These are phyloP conservation scores for Acrossocheilus fasciatus DNA, from an alignment of 2,797 vertebrate species.

Conservation along the genomic window DNA sequence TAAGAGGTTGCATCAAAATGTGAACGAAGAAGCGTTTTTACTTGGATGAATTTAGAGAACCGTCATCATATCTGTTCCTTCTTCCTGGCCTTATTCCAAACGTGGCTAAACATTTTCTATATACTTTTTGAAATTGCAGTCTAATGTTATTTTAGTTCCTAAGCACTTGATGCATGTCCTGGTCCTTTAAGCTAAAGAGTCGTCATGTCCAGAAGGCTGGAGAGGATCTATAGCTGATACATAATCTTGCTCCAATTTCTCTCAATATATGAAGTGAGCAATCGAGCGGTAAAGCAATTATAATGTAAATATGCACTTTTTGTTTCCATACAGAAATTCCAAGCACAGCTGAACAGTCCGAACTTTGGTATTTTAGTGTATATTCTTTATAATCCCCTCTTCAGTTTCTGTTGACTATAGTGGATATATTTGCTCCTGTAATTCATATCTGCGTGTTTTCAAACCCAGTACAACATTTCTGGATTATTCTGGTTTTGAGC, in stretches of 20 bases:
- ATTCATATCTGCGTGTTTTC: neutral
- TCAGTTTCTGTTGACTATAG: neutral
- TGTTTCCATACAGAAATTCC: neutral
- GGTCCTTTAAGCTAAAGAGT: neutral
- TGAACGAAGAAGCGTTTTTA: neutral
- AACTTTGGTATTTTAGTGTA: neutral
- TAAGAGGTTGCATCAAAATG: neutral
- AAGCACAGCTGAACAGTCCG: neutral
- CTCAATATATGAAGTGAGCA: neutral
- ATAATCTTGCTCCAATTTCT: neutral
- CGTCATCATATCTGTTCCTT: neutral
- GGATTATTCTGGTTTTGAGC: neutral
- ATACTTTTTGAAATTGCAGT: neutral
- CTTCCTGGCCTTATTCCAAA: neutral
- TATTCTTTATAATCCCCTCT: neutral
- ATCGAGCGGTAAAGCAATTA: neutral
- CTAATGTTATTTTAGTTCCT: neutral
- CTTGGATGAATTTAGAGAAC: neutral
- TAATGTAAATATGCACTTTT: neutral
- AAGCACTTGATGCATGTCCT: neutral
- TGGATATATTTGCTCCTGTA: neutral
- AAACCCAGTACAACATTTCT: neutral
- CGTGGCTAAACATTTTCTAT: neutral
- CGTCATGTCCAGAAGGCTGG: neutral
- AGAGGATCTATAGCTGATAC: neutral